Percentiles rank a stretch among this genome's conserved stretches.
Conservation (phyloP, 64 coral and sea anemone species). For the Montipora capricornis region DNA sequence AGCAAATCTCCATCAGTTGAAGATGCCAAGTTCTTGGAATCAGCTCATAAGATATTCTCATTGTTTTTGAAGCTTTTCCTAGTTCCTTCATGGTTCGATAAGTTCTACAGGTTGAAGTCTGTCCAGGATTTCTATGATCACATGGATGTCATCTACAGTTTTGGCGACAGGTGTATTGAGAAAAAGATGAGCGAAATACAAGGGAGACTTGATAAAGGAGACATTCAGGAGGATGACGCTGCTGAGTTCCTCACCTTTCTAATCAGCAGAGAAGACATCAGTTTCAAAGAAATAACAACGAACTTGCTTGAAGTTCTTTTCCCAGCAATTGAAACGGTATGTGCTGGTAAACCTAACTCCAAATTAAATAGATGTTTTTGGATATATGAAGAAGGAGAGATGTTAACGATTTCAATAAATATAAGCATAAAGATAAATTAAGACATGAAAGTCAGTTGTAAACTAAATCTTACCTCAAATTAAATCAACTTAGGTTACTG, state of each 20-base stretch:
- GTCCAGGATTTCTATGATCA: conserved; percentile 40
- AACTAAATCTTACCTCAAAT: too few species aligned
- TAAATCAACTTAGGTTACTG: too few species aligned
- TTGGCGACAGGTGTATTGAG: conserved; percentile 61
- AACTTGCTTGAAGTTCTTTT: conserved; percentile 74
- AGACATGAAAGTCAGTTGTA: too few species aligned
- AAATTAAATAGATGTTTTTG: too few species aligned
- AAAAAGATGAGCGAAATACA: conserved; percentile 53
- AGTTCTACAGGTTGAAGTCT: conserved; percentile 45
- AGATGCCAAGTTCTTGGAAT: conserved; percentile 57
- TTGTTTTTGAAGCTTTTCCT: neutral
- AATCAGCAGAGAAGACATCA: conserved; percentile 62
- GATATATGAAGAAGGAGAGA: too few species aligned
- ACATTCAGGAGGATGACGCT: conserved; percentile 21
- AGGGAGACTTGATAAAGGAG: conserved; percentile 36
- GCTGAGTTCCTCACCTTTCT: conserved; percentile 77
- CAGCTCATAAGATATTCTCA: conserved; percentile 40
- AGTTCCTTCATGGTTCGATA: conserved; percentile 66
- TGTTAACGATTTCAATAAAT: too few species aligned
- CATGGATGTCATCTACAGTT: conserved; percentile 78
- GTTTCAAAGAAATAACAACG: conserved; percentile 59
- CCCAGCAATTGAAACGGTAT: conserved; percentile 78
- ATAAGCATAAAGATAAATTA: too few species aligned
- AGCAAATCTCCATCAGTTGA: conserved; percentile 50
- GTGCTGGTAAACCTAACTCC: neutral